Conservation (phyloP, 2,888 invertebrate species). For the Pachycephus smyrnensis region DNA sequence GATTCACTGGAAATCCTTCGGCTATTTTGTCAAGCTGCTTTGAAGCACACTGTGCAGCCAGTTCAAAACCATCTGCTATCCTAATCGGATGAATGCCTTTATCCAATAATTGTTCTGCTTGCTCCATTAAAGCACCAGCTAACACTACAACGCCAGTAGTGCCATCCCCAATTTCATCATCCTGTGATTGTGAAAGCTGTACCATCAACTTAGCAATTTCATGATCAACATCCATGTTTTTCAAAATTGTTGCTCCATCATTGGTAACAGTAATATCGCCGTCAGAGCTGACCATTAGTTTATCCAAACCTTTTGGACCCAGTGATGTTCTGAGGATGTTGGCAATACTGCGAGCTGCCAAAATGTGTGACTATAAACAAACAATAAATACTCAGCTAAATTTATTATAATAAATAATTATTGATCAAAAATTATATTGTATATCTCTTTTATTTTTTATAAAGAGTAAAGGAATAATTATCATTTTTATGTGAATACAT, state of each 20-base stretch:
- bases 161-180: conserved; percentile 99
- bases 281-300: conserved; percentile 96
- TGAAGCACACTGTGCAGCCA: conserved; percentile 92
- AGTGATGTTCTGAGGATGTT: conserved; percentile 91
- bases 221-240: conserved; percentile 99
- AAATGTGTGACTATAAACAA: conserved; percentile 89
- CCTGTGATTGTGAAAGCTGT: conserved; percentile 97
- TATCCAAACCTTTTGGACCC: conserved; percentile 97
- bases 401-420: conserved; percentile 17
- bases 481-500: conserved; percentile 6
- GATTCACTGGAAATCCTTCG: conserved; percentile 89
- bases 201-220: conserved; percentile 98
- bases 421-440: background rate
- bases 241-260: conserved; percentile 99
- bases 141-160: conserved; percentile 97
- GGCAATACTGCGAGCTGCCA: conserved; percentile 95
- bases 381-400: conserved; percentile 30
- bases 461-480: background rate
- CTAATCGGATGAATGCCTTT: conserved; percentile 98
- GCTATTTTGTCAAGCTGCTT: conserved; percentile 89
- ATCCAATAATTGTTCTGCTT: conserved; percentile 92
- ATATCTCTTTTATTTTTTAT: conserved; percentile 9
- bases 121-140: conserved; percentile 92
- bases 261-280: conserved; percentile 98
- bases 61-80: conserved; percentile 98